These are phyloP conservation scores for Conus ventricosus DNA, from an alignment of 1,140 invertebrate species.

Conservation along the genomic window DNA sequence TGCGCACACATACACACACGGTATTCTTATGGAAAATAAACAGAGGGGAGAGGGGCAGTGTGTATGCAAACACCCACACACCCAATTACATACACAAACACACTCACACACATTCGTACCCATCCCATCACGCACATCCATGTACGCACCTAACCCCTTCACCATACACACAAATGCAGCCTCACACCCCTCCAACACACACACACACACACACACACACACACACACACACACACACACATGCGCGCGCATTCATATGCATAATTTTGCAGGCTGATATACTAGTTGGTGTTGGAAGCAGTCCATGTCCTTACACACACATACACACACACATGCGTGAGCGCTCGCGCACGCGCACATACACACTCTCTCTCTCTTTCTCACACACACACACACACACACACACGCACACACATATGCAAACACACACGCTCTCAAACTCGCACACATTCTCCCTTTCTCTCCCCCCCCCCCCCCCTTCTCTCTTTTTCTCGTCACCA, in stretches of 20 bases:
- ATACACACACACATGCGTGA: too few species aligned
- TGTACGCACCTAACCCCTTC: background rate
- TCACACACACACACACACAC: background rate
- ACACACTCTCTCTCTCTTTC: background rate
- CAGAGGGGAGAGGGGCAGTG: too few species aligned
- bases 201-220: slow-evolving; percentile 10
- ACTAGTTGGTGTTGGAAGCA: too few species aligned
- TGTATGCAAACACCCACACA: too few species aligned
- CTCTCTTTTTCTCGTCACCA: too few species aligned
- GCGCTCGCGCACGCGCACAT: too few species aligned
- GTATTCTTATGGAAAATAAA: too few species aligned
- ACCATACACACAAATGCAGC: too few species aligned
- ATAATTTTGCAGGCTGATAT: background rate
- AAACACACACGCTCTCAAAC: background rate
- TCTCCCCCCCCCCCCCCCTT: too few species aligned
- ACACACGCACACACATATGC: background rate
- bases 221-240: slow-evolving; percentile 10
- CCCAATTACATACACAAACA: background rate
- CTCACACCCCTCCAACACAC: background rate
- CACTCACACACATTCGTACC: background rate
- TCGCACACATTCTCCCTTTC: too few species aligned
- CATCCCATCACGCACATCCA: background rate
- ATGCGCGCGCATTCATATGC: background rate
- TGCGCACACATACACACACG: too few species aligned
- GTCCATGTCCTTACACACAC: background rate